Evolutionary conservation across 2,888 invertebrate species (phyloP), one percentile per base, ranked within the genome.

Genomic region (Dryocosmus kuriphilus): DNA sequence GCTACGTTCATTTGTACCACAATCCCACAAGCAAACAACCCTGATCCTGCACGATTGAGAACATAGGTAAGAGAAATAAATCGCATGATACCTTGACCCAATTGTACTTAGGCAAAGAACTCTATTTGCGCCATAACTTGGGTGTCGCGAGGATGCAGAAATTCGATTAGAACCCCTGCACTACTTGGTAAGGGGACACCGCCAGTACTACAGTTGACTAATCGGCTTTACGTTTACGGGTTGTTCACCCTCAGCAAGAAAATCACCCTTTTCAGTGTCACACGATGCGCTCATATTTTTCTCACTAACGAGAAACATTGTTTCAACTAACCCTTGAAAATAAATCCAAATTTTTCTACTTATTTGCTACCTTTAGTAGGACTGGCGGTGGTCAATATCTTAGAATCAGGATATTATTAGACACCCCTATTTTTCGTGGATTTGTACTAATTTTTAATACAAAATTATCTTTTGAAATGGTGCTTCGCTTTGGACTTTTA

Each of bases 151-250:
- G 22, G 46, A 22, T 57, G 24, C 57, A 75, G 79, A 85, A 88
- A 88, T 87, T 85, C 79, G 84, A 88, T 88, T 88, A 88, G 62
- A 74, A 82, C 82, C 84, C 85, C 81, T 79, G 73, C 77, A 30
- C 81, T 79, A 65, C 77, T n/a, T 30, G 16, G 67, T 71, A 71
- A 71, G 27, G 51, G 46, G 41, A 71, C 41, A 71, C 67, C 67
- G 24, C 11, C 63, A 63, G 22, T 19, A 38, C 38, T 38, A 27
- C 30, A 71, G 67, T 71, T 71, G 46, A 71, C 81, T 89, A 88
- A 90, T 90, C 85, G 89, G 89, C 88, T 89, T 88, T 82, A 81
- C 83, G 85, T 73, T 78, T 32, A 63, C 76, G 77, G 82, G 86
- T 85, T 84, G 79, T 86, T 87, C 84, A 87, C 83, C 87, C 80